Conservation (phyloP, 2,113 vertebrate genomes). For the Ardeotis arabs region DNA sequence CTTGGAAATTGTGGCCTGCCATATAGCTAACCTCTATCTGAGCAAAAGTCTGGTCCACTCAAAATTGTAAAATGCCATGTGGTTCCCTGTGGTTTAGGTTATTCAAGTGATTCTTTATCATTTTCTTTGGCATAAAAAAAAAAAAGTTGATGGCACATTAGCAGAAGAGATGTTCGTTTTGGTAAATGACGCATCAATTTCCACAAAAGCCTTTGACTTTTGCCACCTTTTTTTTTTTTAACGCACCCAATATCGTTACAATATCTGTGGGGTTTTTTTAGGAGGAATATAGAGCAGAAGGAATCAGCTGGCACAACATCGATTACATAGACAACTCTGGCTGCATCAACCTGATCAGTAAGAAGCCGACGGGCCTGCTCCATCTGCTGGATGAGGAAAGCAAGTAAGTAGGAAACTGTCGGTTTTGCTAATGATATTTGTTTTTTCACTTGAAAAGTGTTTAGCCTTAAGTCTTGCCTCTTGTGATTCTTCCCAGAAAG, state of each 20-base stretch:
- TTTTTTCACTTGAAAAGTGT: background rate
- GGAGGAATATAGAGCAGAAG: conserved; percentile 95
- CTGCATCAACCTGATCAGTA: conserved; percentile 98
- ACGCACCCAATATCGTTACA: background rate
- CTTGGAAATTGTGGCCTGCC: background rate
- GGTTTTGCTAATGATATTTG: background rate
- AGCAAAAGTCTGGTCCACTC: background rate
- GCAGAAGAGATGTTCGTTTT: background rate
- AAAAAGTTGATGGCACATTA: background rate
- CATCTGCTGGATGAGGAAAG: conserved; percentile 98
- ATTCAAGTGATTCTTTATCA: background rate
- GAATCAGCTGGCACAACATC: conserved; percentile 96
- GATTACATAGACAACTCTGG: conserved; percentile 96
- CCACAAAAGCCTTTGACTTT: background rate
- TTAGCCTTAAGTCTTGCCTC: background rate
- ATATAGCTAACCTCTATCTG: fast-evolving
- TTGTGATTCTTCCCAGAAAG: background rate
- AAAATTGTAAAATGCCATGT: background rate
- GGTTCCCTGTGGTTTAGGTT: background rate
- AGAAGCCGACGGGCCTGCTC: conserved; percentile 96
- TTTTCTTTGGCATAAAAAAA: background rate
- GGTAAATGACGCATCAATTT: background rate
- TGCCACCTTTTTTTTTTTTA: background rate
- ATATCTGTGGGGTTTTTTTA: conserved; percentile 43
- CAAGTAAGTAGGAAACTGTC: conserved; percentile 87